A percentile compares a stretch with the other conserved stretches of the same genome.
These are phyloP conservation scores for Chloropsis hardwickii DNA, from an alignment of 2,113 vertebrate species.

Conservation along the genomic window DNA sequence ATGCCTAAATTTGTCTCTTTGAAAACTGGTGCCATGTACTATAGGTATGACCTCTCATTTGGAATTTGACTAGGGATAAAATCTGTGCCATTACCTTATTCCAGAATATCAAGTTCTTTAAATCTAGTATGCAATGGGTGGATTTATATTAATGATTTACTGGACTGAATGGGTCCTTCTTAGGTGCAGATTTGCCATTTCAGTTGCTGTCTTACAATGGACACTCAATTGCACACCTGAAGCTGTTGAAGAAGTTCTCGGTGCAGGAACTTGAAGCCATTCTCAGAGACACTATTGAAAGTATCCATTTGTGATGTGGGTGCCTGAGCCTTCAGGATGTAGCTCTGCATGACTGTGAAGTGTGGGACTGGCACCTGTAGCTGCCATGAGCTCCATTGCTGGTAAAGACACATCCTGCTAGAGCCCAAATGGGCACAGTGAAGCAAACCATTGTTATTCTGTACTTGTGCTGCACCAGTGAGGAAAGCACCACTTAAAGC, in stretches of 20 bases:
- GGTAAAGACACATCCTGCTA: not conserved
- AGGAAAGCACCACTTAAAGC: not conserved
- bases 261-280: not conserved
- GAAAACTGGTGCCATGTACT: not conserved
- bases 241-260: not conserved
- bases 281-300: not conserved
- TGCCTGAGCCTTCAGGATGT: not conserved
- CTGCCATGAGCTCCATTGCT: not conserved
- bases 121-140: not conserved
- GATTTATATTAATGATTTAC: not conserved
- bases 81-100: not conserved
- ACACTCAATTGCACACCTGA: not conserved
- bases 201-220: not conserved
- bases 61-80: not conserved
- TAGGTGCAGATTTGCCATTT: not conserved
- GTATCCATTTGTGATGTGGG: not conserved
- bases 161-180: not conserved
- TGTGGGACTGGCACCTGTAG: not conserved
- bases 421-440: not conserved
- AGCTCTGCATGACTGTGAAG: not conserved
- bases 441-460: not conserved
- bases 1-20: not conserved
- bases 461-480: not conserved
- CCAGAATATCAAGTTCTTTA: not conserved
- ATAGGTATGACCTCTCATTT: not conserved